A percentile compares a stretch with the other conserved stretches of the same genome.
phyloP scores from a whole-genome alignment of 2,888 invertebrate species.

The Xestia rhomboidea region DNA sequence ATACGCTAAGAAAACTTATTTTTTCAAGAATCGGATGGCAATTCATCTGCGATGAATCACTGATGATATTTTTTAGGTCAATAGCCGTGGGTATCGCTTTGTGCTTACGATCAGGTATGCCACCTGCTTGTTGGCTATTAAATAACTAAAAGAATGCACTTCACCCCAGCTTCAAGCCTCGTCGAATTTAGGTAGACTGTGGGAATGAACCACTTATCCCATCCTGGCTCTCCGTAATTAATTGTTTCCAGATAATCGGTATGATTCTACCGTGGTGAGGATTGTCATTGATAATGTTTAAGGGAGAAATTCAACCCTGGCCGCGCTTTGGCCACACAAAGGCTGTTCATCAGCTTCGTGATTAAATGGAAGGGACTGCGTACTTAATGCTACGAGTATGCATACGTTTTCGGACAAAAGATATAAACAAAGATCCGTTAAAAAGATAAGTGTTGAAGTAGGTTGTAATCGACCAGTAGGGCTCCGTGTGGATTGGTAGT shows the following conservation, averaged over 20 bases:
- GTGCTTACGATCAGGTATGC: not conserved
- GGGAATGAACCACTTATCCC: not conserved
- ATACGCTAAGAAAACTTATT: not conserved
- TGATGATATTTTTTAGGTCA: not conserved
- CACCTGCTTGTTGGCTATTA: not conserved
- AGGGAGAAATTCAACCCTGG: not conserved
- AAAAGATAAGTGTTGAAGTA: not conserved
- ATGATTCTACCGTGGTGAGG: not conserved
- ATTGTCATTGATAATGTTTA: too few species aligned
- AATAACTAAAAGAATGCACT: not conserved
- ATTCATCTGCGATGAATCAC: not conserved
- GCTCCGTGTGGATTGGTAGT: not conserved
- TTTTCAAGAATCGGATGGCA: not conserved
- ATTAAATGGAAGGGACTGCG: not conserved
- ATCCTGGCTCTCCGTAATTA: not conserved
- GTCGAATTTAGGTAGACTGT: not conserved
- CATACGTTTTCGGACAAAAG: not conserved
- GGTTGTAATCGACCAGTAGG: not conserved
- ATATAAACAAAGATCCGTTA: not conserved
- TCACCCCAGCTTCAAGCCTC: not conserved
- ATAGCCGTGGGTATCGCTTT: not conserved
- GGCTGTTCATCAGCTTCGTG: not conserved
- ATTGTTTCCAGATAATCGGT: not conserved
- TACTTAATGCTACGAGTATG: not conserved
- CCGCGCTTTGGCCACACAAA: too few species aligned